Base-by-base conservation (phyloP, 2,113 vertebrate genomes). In the Corythornis madagascariensis region DNA sequence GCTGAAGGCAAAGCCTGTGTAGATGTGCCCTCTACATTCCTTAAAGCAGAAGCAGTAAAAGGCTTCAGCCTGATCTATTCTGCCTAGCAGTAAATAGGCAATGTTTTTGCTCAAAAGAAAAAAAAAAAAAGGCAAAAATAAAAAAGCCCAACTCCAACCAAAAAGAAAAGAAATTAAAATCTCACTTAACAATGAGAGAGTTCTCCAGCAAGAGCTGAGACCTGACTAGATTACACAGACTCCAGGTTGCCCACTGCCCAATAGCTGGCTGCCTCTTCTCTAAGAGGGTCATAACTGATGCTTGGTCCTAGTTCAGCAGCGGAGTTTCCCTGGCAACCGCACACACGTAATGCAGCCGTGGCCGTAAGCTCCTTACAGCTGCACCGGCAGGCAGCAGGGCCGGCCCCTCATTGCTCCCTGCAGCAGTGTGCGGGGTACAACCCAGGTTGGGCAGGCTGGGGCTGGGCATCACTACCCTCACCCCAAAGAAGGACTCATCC, bases 291-390 rank as follows among this genome's bases (percentile, higher is more conserved):
- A 35, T 20, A 86, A 57, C 1, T 50, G 52, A 86, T 35, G 28
- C 35, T 81, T 18, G 69, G 76, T 91, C 56, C 76, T 63, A 48
- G 48, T 31, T 91, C 26, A 59, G 55, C 56, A 57, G 42, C 3
- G 2, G 31, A 66, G 61, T 92, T 93, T 82, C 94, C 92, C 15
- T 55, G 63, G 79, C 93, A 95, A 88, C 90, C 38, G 79, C 2
- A 4, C 55, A 53, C 56, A 77, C 1, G 25, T 60, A 91, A 77
- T 24, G 20, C 40, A 26, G 50, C 63, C 10, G 0, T 6, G 18
- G 28, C 76, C 35, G 1, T 66, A 55, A 77, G 19, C 56, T 71
- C 38, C 71, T 43, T 35, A 45, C 14, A 48, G 76, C 33, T 4
- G 31, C 3, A 4, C 47, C 19, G 16, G 79, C 72, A 70, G 69